Base-by-base conservation (phyloP, 2,113 vertebrate genomes). In the Phyllopteryx taeniolatus region DNA sequence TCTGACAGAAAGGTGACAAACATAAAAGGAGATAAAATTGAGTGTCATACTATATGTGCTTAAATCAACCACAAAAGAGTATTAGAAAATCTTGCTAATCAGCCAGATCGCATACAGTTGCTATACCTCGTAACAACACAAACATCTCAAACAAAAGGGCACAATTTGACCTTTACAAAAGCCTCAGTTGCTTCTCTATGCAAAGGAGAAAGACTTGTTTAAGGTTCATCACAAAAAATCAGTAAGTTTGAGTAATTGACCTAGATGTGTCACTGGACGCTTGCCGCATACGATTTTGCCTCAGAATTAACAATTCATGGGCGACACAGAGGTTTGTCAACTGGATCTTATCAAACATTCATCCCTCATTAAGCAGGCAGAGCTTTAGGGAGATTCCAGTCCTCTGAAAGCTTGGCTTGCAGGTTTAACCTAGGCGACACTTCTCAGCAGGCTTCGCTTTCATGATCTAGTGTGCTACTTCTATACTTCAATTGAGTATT, bases 231-330 rank as follows among this genome's bases (percentile, higher is more conserved):
- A 62, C 11, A 42, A 62, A 42, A 63, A 63, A 63, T 20, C 69
- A 31, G 64, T 53, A 73, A 71, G 75, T 85, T 42, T 20, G 35
- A 63, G 33, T 84, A 79, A 85, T 80, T 82, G 85, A 79, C 87
- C 87, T 81, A 86, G 87, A 85, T 90, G 77, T 83, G 81, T 84
- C 83, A 81, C 83, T 85, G 79, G 83, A 42, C 60, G 8, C n/a
- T 1, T 19, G 39, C 10, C 19, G 39, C 19, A 64, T 44, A n/a
- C 2, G n/a, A 66, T 47, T 43, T 65, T 8, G 43, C 43, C 64
- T 46, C 43, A 2, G 49, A 64, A 86, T 89, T 82, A 89, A 86
- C 86, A 81, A 84, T 89, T 89, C 75, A 90, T 87, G 79, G 54
- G 56, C 2, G 46, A 80, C 51, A 47, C 71, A 11, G 53, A 73